Evolutionary conservation across 2,113 vertebrate species (phyloP).

Genomic region (Sminthopsis crassicaudata): DNA sequence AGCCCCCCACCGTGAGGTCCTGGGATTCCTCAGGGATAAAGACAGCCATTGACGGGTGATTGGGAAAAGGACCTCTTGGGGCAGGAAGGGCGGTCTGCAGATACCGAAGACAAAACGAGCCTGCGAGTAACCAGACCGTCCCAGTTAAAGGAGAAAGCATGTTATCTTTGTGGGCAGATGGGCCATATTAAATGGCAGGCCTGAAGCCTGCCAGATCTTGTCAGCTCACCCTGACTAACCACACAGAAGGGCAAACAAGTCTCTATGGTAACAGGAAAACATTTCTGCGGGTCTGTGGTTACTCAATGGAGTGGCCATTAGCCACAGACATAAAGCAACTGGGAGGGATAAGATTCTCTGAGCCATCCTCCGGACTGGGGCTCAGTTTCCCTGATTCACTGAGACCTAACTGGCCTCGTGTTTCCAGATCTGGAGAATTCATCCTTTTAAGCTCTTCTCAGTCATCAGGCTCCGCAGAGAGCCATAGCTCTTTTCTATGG

Average conservation of each 20-base stretch:
- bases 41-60: neutral
- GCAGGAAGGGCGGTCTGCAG: neutral
- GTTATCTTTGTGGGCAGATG: neutral
- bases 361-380: neutral
- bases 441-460: neutral
- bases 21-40: neutral
- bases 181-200: neutral
- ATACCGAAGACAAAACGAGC: neutral
- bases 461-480: neutral
- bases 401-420: neutral
- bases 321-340: neutral
- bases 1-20: neutral
- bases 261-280: neutral
- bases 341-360: neutral
- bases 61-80: neutral
- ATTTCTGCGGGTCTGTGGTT: neutral
- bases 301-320: neutral
- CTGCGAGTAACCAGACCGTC: neutral
- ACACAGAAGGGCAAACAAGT: neutral
- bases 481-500: neutral
- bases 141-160: neutral
- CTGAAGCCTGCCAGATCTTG: neutral
- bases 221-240: slow-evolving; percentile 1
- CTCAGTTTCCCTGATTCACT: neutral
- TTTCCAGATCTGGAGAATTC: neutral